These are phyloP conservation scores for Perizoma flavofasciatum DNA, from an alignment of 2,888 invertebrate genomes.

Conservation along the genomic window DNA sequence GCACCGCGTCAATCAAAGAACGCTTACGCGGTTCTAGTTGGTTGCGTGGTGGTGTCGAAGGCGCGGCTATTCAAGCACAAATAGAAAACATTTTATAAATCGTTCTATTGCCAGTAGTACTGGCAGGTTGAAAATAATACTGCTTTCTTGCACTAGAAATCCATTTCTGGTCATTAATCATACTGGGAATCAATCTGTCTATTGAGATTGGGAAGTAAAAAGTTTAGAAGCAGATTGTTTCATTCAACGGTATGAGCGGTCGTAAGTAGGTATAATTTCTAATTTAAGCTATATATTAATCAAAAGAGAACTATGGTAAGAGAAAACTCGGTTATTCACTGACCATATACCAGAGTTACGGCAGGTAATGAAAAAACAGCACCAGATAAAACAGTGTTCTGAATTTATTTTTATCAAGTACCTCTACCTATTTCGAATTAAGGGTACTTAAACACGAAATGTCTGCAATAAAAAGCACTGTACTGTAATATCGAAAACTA, in stretches of 20 bases:
- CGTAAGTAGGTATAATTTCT: too few species aligned
- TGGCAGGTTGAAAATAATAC: constrained; percentile 5
- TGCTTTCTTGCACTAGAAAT: constrained; percentile 1
- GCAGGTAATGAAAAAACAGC: constrained; percentile 15
- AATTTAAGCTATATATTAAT: too few species aligned
- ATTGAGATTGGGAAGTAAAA: background rate
- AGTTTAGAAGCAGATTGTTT: background rate
- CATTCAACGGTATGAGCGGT: too few species aligned
- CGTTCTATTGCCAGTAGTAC: background rate
- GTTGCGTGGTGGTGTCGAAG: constrained; percentile 10
- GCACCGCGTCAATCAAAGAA: constrained; percentile 46
- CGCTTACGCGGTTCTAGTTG: constrained; percentile 26
- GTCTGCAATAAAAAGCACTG: constrained; percentile 30
- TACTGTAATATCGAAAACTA: constrained; percentile 37
- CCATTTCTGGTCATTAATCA: constrained; percentile 4
- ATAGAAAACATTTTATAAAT: constrained; percentile 11
- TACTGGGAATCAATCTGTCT: background rate
- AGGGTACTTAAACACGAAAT: constrained; percentile 21
- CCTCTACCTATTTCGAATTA: constrained; percentile 17
- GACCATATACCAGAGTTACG: constrained; percentile 1
- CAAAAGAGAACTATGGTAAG: too few species aligned
- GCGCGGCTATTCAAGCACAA: constrained; percentile 1
- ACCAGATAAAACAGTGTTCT: background rate
- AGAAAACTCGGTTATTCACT: constrained; percentile 5
- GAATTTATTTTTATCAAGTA: constrained; percentile 24